These are phyloP conservation scores for Menidia beryllina DNA, from an alignment of 2,113 vertebrate genomes.

Conservation along the genomic window DNA sequence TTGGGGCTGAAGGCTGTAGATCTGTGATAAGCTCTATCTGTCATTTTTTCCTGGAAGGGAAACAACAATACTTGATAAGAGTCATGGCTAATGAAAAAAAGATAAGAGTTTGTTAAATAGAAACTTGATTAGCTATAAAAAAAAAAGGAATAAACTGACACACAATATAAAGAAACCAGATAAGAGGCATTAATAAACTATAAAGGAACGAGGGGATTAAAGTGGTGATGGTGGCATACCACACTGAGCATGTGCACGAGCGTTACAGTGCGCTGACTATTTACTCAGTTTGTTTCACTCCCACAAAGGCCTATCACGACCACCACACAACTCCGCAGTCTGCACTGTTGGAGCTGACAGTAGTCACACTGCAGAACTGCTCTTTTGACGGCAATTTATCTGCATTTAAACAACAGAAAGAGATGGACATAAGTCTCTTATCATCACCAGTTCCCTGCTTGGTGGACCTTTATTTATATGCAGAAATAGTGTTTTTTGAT, in stretches of 20 bases:
- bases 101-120: slow-evolving; percentile 50
- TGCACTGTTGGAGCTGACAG: neutral
- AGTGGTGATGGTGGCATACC: slow-evolving; percentile 14
- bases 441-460: neutral
- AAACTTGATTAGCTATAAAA: slow-evolving; percentile 41
- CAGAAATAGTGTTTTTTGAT: no score
- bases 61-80: slow-evolving; percentile 41
- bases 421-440: neutral
- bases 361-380: neutral
- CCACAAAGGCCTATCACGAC: neutral
- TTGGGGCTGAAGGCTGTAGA: slow-evolving; percentile 29
- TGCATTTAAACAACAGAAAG: neutral
- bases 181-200: neutral
- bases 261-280: neutral
- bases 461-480: neutral
- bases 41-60: slow-evolving; percentile 51
- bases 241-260: neutral
- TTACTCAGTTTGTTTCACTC: slow-evolving; percentile 1
- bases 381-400: neutral
- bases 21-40: slow-evolving; percentile 39
- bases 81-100: slow-evolving; percentile 36
- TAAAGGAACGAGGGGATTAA: slow-evolving; percentile 30
- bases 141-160: slow-evolving; percentile 35
- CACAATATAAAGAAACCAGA: slow-evolving; percentile 35
- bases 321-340: neutral